These are phyloP conservation scores for Xestia sexstrigata DNA, from an alignment of 2,888 invertebrate genomes.

Conservation along the genomic window DNA sequence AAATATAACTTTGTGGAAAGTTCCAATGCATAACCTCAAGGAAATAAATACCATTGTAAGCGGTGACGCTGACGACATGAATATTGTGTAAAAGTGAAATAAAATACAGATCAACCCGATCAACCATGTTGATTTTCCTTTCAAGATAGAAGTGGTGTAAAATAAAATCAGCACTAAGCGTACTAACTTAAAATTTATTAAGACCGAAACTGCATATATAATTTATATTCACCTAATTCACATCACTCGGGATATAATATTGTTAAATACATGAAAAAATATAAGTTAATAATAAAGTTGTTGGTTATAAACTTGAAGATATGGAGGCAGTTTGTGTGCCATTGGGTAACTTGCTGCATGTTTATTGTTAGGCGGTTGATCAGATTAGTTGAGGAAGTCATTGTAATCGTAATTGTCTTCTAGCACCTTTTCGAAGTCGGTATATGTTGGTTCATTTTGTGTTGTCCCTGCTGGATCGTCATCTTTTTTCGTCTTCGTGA, in stretches of 20 bases:
- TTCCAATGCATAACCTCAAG: neutral
- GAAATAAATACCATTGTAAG: neutral
- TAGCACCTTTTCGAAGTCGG: neutral
- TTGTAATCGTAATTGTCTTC: neutral
- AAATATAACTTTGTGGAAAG: neutral
- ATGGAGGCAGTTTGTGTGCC: neutral
- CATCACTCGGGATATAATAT: neutral
- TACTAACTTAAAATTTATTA: conserved; percentile 24
- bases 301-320: neutral
- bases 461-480: neutral
- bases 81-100: neutral
- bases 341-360: neutral
- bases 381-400: neutral
- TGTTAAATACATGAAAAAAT: neutral
- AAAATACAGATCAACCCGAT: neutral
- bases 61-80: too few species aligned
- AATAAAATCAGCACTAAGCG: conserved; percentile 16
- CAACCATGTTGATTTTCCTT: too few species aligned
- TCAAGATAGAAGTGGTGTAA: neutral
- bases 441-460: neutral
- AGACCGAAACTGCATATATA: neutral
- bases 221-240: neutral
- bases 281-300: neutral
- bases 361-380: neutral
- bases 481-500: neutral